phyloP scores from a whole-genome alignment of 2,113 vertebrate species.

The Eubucco bourcierii region DNA sequence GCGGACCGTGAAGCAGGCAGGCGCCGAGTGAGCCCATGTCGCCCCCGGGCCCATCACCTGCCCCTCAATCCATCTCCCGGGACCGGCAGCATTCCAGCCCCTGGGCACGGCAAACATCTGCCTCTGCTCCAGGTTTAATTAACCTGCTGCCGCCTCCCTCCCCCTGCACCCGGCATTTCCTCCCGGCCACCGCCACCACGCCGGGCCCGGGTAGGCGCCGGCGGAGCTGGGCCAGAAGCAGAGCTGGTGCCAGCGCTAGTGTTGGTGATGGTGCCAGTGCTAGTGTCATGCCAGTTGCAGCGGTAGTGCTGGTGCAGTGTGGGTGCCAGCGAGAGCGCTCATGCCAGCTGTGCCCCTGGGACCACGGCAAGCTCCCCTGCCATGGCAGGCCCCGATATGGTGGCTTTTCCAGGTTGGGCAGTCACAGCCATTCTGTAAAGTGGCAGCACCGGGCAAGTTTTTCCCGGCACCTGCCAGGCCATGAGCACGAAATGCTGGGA shows the following conservation, averaged over 20 bases:
- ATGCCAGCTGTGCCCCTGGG: background rate
- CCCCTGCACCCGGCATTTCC: conserved; percentile 25
- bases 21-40: background rate
- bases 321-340: background rate
- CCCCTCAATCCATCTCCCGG: conserved; percentile 48
- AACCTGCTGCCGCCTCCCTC: conserved; percentile 38
- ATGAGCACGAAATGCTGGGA: accelerated
- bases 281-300: background rate
- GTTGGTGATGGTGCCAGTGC: background rate
- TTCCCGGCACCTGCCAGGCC: background rate
- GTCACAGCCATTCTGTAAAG: background rate
- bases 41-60: background rate
- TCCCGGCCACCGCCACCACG: background rate
- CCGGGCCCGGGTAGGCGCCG: background rate
- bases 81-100: conserved; percentile 55
- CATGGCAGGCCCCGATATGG: accelerated
- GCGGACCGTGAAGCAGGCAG: background rate
- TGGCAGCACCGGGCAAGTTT: background rate
- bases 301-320: background rate
- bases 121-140: conserved; percentile 44
- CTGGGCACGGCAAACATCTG: conserved; percentile 46
- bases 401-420: background rate
- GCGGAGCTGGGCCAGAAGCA: background rate
- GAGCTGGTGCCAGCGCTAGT: background rate
- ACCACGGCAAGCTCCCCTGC: background rate